Evolutionary conservation across 2,888 invertebrate species (phyloP), one percentile per base, ranked within the genome.

Genomic region (Ormyrus labotus): DNA sequence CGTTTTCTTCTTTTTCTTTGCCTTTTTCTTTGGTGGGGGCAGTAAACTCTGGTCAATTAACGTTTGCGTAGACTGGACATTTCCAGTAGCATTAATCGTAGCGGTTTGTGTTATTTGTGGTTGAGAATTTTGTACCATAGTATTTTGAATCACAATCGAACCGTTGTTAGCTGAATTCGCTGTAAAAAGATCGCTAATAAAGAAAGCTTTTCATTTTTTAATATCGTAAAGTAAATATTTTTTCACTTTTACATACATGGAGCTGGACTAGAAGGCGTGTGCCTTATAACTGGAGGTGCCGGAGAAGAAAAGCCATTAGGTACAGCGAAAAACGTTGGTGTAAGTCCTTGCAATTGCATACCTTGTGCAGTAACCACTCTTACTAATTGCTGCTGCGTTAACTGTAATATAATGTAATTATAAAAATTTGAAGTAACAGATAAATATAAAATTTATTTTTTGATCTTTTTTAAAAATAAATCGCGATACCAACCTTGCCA

Each of bases 351-450:
- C 84, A 93, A 91, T 90, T 93, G 93, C 86, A 92, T 92, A 71
- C 94, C 93, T 89, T 94, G 94, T 13, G 92, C 91, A 70, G 94
- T 93, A 64, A 94, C 91, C 77, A 94, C 93, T 80, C 94, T 92
- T 61, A 94, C 92, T 81, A 93, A 87, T 81, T 93, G 93, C 84
- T 93, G 93, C 67, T 92, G 92, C 68, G 90, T 90, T 81, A 90
- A 80, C 90, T 90, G 85, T 81, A 88, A 87, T 65, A 65, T 51
- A 78, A 65, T 45, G 3, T 0, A 72, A 55, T 48, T 65, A 65
- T 83, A 83, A 70, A 73, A 65, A 72, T 34, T 34, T 34, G 34
- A 34, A 34, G 34, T 34, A 34, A 34, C 0, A 34, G 34, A 34
- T 34, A 34, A 34, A 34, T 34, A 34, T 34, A 34, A 34, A 34